These are phyloP conservation scores for Ailurus styani DNA, from an alignment of 2,113 vertebrate species.

Conservation along the genomic window DNA sequence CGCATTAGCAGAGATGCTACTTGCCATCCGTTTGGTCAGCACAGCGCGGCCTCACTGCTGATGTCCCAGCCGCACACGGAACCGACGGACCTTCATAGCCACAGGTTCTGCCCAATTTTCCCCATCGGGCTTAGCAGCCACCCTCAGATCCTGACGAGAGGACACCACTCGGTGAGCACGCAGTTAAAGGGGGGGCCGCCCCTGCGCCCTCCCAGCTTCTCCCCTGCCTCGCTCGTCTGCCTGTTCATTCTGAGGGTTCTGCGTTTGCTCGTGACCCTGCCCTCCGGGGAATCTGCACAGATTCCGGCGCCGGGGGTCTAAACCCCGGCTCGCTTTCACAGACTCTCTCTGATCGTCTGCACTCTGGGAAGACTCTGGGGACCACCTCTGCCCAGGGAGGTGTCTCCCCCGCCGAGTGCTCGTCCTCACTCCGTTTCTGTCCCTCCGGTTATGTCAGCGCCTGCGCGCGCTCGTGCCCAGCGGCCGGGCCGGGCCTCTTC, in stretches of 20 bases:
- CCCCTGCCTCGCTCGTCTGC: neutral
- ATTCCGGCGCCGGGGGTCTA: neutral
- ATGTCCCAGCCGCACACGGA: neutral
- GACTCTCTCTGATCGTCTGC: neutral
- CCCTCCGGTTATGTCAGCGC: no score
- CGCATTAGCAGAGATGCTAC: neutral
- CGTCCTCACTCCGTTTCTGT: neutral
- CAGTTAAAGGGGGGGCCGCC: neutral
- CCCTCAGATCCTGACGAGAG: neutral
- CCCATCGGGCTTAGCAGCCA: neutral
- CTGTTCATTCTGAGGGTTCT: neutral
- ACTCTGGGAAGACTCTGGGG: neutral
- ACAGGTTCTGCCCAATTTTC: neutral
- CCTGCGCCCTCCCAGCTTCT: neutral
- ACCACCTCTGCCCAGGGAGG: neutral
- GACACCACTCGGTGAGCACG: neutral
- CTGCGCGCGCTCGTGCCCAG: no score
- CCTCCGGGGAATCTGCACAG: neutral
- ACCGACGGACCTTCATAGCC: neutral
- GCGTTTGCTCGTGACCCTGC: neutral
- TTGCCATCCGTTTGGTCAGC: neutral
- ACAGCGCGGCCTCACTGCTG: neutral
- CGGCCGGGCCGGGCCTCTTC: no score
- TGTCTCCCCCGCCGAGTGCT: neutral
- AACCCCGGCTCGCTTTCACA: neutral